These are phyloP conservation scores for Caenorhabditis sp. DNA, from an alignment of 2,888 invertebrate genomes.

Conservation along the genomic window DNA sequence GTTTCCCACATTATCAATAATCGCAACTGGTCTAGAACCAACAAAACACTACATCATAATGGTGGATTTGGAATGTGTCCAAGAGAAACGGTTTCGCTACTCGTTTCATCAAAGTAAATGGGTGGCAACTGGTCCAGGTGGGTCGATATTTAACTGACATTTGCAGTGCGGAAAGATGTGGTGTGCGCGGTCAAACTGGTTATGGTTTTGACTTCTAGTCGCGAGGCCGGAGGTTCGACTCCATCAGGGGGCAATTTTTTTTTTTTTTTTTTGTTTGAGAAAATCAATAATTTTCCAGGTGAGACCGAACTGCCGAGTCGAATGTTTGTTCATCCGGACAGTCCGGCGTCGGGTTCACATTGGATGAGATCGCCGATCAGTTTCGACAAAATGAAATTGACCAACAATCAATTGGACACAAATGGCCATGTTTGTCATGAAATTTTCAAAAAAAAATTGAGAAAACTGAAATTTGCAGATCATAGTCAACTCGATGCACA, in stretches of 20 bases:
- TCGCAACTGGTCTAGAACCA: conserved; percentile 80
- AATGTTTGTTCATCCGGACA: conserved; percentile 93
- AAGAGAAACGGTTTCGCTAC: conserved; percentile 93
- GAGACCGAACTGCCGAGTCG: conserved; percentile 82
- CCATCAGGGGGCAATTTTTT: no score
- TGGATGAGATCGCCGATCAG: conserved; percentile 88
- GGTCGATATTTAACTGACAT: no score
- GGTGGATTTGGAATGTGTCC: conserved; percentile 76
- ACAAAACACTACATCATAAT: conserved; percentile 59
- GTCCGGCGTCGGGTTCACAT: conserved; percentile 91
- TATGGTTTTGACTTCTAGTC: no score
- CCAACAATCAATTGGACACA: conserved; percentile 96
- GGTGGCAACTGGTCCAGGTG: conserved; percentile 92
- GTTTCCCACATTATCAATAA: conserved; percentile 95
- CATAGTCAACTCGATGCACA: conserved; percentile 98
- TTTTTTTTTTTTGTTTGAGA: no score
- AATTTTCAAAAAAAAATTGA: no score
- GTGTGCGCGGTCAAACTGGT: no score
- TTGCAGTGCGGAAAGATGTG: no score
- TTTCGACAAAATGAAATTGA: conserved; percentile 96
- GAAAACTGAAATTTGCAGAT: conserved; percentile 78
- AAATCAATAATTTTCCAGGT: no score
- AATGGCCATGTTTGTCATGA: conserved; percentile 84
- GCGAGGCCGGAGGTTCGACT: no score
- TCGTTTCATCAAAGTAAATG: conserved; percentile 97